Percentiles rank a stretch among this genome's conserved stretches.
Evolutionary conservation across 2,113 vertebrate species (phyloP).

Genomic region (Geothlypis trichas): DNA sequence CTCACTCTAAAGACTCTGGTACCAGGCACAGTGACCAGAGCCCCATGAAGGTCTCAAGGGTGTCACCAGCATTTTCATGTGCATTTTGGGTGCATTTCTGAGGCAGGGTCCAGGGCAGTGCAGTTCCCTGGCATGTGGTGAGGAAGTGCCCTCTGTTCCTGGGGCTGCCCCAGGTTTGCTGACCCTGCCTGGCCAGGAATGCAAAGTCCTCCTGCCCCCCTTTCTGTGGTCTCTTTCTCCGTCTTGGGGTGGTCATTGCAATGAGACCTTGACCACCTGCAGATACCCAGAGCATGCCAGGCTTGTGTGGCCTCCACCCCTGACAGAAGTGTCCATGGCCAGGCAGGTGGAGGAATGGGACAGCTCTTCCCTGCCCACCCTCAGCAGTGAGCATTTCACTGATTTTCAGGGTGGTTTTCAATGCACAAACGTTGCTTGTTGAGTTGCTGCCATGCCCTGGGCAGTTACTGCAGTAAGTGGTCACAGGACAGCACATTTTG

Average conservation of each 20-base stretch:
- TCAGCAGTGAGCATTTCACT: background rate
- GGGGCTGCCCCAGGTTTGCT: background rate
- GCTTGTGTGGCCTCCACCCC: background rate
- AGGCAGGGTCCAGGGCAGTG: background rate
- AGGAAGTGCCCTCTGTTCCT: background rate
- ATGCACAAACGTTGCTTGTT: background rate
- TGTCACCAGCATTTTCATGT: background rate
- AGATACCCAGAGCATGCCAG: accelerated
- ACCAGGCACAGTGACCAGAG: background rate
- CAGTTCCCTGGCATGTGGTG: background rate
- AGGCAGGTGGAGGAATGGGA: background rate
- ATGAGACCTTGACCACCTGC: background rate
- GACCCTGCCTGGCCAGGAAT: background rate
- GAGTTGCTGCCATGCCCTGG: background rate
- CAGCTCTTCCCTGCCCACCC: background rate
- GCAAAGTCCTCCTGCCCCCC: background rate
- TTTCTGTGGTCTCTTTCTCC: background rate
- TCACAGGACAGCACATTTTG: background rate
- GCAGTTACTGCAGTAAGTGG: background rate
- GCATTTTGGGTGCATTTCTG: background rate
- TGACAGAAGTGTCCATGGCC: background rate
- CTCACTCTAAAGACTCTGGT: background rate
- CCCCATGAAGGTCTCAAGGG: background rate
- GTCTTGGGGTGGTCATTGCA: background rate
- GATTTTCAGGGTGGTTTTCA: background rate